Evolutionary conservation across 2,797 vertebrate genomes (phyloP), one percentile per base, ranked within the genome.

Genomic region (Adrianichthys oophorus): DNA sequence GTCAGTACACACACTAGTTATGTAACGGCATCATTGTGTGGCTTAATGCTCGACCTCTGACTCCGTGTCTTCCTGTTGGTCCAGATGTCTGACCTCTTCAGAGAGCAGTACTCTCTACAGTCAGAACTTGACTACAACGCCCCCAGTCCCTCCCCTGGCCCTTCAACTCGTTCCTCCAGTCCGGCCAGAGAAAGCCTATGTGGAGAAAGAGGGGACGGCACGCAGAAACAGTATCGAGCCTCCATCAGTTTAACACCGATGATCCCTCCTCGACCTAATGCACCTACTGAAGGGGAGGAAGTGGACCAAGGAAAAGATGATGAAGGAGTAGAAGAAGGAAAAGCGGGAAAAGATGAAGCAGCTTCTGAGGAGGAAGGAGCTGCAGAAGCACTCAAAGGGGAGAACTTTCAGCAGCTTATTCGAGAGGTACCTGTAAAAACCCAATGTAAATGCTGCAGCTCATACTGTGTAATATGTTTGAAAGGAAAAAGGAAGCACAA

Each of bases 51-150:
- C 1, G 1, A 40, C 14, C 15, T 62, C 37, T 46, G 23, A 8
- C 15, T 45, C 13, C 40, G 5, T 24, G 5, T 54, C 21, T 8
- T 49, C 43, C 26, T 51, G 15, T 59, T 26, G 48, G 12, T 56
- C 41, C 79, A 99, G 97, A 91, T 98, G 62, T 94, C 93, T 0
- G 95, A 97, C 72, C 92, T 98, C 55, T 93, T 98, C 76, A 91
- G 92, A 82, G 97, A 99, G 70, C 97, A 98, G 79, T 91, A 94
- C 40, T 92, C 91, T 74, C 91, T 98, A 68, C 95, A 94, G 70
- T 94, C 95, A 19, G 95, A 98, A 83, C 86, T 98, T 56, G 86
- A 89, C 46, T 90, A 94, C 10, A 90, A 87, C 14, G 89, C 76
- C 1, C 55, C 43, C 3, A 56, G 67, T 0, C 52, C 70, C 46